A percentile compares a stretch with the other conserved stretches of the same genome.
phyloP scores from a whole-genome alignment of 2,113 vertebrate species.

The Cathartes aura region DNA sequence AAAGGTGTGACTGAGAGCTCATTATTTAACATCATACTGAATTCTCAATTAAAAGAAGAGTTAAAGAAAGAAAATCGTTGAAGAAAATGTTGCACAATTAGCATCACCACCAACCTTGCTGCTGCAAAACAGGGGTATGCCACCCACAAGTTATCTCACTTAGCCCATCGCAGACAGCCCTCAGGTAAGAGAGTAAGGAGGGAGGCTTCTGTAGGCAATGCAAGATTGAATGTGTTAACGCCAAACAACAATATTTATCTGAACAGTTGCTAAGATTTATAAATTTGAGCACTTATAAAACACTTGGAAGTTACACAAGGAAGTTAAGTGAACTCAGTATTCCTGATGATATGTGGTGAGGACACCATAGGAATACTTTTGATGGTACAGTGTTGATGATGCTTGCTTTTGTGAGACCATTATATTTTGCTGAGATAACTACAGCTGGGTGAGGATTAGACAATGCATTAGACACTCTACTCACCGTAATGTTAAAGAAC shows the following conservation, averaged over 20 bases:
- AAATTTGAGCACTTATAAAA: neutral
- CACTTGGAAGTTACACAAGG: neutral
- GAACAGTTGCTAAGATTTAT: neutral
- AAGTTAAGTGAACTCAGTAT: neutral
- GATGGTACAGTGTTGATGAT: neutral
- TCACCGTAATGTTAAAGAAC: neutral
- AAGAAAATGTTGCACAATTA: neutral
- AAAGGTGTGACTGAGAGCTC: constrained; percentile 52
- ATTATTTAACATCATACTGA: constrained; percentile 28
- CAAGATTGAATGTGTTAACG: neutral
- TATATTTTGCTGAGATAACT: neutral
- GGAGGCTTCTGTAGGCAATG: neutral
- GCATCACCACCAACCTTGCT: neutral
- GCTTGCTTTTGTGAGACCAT: neutral
- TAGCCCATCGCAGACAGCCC: neutral
- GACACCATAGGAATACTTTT: neutral
- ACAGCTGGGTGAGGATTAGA: neutral
- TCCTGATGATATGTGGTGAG: neutral
- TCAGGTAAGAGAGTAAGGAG: neutral
- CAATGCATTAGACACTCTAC: neutral
- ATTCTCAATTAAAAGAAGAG: constrained; percentile 40
- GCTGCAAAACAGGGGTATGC: neutral
- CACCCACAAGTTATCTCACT: neutral
- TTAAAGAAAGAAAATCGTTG: constrained; percentile 21
- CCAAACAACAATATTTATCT: neutral